phyloP scores from a whole-genome alignment of 2,888 invertebrate species.

The Gandaritis pyraliata region DNA sequence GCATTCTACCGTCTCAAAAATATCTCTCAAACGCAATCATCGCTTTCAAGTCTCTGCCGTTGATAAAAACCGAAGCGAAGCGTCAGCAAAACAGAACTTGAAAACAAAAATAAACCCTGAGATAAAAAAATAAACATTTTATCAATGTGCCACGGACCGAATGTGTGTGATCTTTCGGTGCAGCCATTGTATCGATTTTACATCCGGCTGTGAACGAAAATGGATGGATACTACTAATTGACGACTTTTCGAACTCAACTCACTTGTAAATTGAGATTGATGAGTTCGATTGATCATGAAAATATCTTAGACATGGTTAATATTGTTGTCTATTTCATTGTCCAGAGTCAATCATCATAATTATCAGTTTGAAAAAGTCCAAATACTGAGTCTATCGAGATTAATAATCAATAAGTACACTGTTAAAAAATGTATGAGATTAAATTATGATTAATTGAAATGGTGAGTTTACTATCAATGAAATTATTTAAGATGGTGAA shows the following conservation, averaged over 20 bases:
- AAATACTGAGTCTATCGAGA: no score
- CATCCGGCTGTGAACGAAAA: slow-evolving; percentile 71
- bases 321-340: neutral
- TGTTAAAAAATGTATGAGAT: no score
- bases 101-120: slow-evolving; percentile 35
- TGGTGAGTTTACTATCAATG: no score
- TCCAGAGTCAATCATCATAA: no score
- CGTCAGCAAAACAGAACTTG: slow-evolving; percentile 28
- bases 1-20: slow-evolving; percentile 15
- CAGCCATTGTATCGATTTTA: slow-evolving; percentile 78
- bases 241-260: slow-evolving; percentile 42
- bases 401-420: no score
- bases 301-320: slow-evolving; percentile 4
- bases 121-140: slow-evolving; percentile 55
- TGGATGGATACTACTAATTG: slow-evolving; percentile 56
- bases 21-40: slow-evolving; percentile 17
- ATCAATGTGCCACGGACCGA: slow-evolving; percentile 51
- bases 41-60: slow-evolving; percentile 30
- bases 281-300: slow-evolving; percentile 20
- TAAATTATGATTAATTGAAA: no score
- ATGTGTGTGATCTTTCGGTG: slow-evolving; percentile 68
- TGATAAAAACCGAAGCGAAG: slow-evolving; percentile 26
- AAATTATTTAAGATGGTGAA: no score
- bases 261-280: slow-evolving; percentile 35
- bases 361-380: no score